phyloP scores from a whole-genome alignment of 2,113 vertebrate genomes.

The Protobothrops flavoviridis region DNA sequence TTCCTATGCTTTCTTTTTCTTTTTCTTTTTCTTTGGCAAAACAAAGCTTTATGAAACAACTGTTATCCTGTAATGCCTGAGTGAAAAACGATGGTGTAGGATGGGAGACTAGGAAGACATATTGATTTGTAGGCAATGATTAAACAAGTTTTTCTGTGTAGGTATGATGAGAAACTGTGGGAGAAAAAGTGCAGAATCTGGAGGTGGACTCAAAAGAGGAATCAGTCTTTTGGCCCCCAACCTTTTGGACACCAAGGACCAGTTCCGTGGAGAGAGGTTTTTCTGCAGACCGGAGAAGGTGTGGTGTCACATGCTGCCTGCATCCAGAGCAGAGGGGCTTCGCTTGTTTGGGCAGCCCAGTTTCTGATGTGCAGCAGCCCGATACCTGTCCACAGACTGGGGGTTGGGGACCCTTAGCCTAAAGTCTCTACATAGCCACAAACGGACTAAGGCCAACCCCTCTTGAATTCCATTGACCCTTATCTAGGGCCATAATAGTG shows the following conservation, averaged over 20 bases:
- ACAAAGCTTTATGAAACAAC: background rate
- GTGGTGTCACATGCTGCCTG: background rate
- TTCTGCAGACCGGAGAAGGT: background rate
- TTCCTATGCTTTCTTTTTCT: background rate
- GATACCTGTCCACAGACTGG: background rate
- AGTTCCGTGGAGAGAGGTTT: background rate
- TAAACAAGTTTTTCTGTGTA: background rate
- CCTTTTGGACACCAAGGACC: background rate
- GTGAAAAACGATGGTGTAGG: background rate
- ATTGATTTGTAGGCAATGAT: background rate
- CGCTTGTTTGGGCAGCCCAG: background rate
- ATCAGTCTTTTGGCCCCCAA: background rate
- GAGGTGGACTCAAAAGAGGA: background rate
- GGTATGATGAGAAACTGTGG: background rate
- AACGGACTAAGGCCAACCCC: background rate
- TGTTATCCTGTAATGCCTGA: background rate
- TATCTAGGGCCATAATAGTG: background rate
- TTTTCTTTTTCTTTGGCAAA: background rate
- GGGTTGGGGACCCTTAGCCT: background rate
- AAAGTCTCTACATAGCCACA: background rate
- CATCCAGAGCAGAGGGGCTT: background rate
- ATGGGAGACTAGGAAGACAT: background rate
- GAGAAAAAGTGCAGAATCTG: background rate
- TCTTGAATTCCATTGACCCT: background rate
- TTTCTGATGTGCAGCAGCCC: background rate